Percentiles rank a stretch among this genome's conserved stretches.
These are phyloP conservation scores for Epirrhoe alternata DNA, from an alignment of 2,888 invertebrate species.

Conservation along the genomic window DNA sequence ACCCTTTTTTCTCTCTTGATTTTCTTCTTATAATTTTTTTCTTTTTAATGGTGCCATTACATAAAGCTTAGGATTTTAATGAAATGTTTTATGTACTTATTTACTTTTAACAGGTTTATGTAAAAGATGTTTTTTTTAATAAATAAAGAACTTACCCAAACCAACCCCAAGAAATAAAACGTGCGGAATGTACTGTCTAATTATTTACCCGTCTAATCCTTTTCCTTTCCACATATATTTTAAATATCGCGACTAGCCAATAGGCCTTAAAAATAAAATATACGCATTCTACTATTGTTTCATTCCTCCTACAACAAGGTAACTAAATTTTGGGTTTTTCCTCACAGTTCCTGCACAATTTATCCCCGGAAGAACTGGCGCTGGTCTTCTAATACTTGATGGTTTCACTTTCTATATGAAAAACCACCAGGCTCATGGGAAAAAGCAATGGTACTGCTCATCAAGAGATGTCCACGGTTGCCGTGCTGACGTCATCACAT, in stretches of 20 bases:
- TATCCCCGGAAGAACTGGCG: constrained; percentile 77
- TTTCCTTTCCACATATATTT: constrained; percentile 2
- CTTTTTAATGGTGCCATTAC: constrained; percentile 76
- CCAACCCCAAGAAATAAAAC: constrained; percentile 22
- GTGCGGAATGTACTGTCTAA: constrained; percentile 32
- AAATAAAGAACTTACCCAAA: constrained; percentile 23
- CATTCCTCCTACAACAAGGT: constrained; percentile 43
- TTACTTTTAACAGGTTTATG: constrained; percentile 26
- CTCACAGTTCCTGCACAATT: constrained; percentile 78
- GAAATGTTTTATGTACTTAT: constrained; percentile 24
- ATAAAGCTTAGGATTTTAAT: constrained; percentile 43
- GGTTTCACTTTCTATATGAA: constrained; percentile 82
- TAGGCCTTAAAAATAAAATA: constrained; percentile 17
- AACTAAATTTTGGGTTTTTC: constrained; percentile 42
- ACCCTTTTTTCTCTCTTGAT: constrained; percentile 47
- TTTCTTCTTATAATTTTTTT: constrained; percentile 42
- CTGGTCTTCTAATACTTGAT: constrained; percentile 74
- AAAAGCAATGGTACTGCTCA: constrained; percentile 82
- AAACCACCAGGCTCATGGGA: constrained; percentile 80
- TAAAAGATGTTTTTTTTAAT: constrained; percentile 17
- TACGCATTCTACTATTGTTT: constrained; percentile 37
- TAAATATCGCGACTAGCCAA: background rate
- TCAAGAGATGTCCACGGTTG: constrained; percentile 79
- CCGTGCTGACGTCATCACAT: constrained; percentile 78
- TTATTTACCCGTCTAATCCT: constrained; percentile 30